Conservation (phyloP, 2,888 invertebrate genomes). For the Acleris sparsana region DNA sequence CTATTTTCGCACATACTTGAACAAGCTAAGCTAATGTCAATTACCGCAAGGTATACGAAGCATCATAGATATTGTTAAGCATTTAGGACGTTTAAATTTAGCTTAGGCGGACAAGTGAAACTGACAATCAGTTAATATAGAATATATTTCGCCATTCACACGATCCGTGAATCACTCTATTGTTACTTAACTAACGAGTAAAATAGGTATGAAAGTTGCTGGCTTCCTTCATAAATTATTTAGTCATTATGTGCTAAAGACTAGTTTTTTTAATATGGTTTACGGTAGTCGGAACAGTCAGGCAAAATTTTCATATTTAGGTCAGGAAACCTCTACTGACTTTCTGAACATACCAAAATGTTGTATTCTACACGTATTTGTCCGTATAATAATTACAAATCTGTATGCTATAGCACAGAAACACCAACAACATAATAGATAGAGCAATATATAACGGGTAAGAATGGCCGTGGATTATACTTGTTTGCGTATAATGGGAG, state of each 20-base stretch:
- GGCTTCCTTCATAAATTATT: slow-evolving; percentile 5
- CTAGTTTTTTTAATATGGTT: not conserved
- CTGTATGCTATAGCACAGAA: no score
- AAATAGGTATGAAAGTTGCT: slow-evolving; percentile 13
- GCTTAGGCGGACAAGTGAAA: slow-evolving; percentile 5
- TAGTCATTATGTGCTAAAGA: slow-evolving; percentile 5
- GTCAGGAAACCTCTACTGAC: not conserved
- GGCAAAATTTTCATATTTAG: not conserved
- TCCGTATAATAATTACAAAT: no score
- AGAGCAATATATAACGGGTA: no score
- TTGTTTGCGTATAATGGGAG: no score
- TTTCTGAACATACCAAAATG: not conserved
- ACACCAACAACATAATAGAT: no score
- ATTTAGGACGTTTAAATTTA: not conserved
- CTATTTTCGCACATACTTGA: slow-evolving; percentile 4
- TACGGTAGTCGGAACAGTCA: not conserved
- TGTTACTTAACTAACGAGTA: slow-evolving; percentile 30
- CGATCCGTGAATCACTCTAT: slow-evolving; percentile 23
- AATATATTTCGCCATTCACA: slow-evolving; percentile 19
- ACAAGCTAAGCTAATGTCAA: slow-evolving; percentile 3
- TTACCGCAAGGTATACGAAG: not conserved
- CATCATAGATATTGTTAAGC: not conserved
- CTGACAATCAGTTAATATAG: slow-evolving; percentile 20
- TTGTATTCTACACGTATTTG: no score
- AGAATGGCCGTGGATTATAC: no score